Base-by-base conservation (phyloP, 2,888 invertebrate genomes). In the Pammene fasciana region DNA sequence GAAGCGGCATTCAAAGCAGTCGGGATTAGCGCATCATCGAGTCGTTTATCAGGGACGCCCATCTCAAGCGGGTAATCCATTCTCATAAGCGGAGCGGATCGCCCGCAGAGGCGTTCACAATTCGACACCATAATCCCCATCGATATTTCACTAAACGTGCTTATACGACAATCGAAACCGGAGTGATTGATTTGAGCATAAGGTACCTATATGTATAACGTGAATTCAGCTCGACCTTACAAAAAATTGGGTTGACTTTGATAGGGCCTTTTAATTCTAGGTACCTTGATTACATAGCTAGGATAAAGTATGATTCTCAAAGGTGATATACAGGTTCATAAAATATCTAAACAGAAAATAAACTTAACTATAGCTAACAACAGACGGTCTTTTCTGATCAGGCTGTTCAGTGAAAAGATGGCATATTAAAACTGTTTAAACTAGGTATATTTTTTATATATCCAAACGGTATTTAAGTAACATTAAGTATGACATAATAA, bases 1-100 rank as follows among this genome's bases (percentile, higher is more conserved):
- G 59, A 66, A 73, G 67, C 73, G 73, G 75, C 68, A 73, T 72
- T 64, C 64, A 68, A 68, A 65, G 43, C 68, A 65, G 64, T 11
- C 45, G 18, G 65, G 57, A 70, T 78, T 74, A 78, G 52, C 62
- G 65, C 67, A 72, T 71, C 67, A 71, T 72, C 68, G 65, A 65
- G 55, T 68, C 72, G 65, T 71, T 72, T 71, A 71, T 72, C 72
- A 78, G 60, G 14, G 52, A 60, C 64, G 48, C 71, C 60, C 78
- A 76, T 74, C 78, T 77, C 75, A 72, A 76, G 74, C 74, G 73
- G 71, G 78, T 79, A 81, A 86, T 86, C 82, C 79, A 82, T 86
- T 82, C 82, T 82, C 79, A 84, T 85, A 79, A 83, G 75, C 76
- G 75, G 68, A 67, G 67, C 70, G 73, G 73, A 77, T 72, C 72